Evolutionary conservation across 2,888 invertebrate genomes (phyloP), one percentile per base, ranked within the genome.

Genomic region (Polyommatus icarus): DNA sequence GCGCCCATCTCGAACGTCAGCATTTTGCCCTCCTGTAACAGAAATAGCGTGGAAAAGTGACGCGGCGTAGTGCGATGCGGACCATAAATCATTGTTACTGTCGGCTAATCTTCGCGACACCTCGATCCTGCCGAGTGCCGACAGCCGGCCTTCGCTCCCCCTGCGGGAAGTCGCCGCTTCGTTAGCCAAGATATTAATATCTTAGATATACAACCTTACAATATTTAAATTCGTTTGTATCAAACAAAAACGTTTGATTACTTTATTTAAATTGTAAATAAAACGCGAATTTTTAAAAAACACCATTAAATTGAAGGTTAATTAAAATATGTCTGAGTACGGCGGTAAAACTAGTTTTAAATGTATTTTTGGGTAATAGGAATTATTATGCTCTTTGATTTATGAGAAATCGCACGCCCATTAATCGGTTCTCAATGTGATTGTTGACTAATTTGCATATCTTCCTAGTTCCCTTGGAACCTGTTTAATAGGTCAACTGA

Each of bases 1-100:
- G 90, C 90, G 85, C 95, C 95, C 87, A 95, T 92, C 86, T 94
- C 91, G 83, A 89, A 95, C 83, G 95, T 94, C 82, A 94, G 88
- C 88, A 90, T 89, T 83, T 95, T 95, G 76, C 95, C 95, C 83
- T 91, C 90, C 95, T 95, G 88, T 77, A 90, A 92, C 80, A 40
- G 76, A 78, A 79, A 50, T 77, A 79, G 24, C 29, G 36, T 24
- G 8, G 78, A 75, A 78, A 78, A 80, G 81, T 82, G 80, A 79
- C 54, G 71, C 61, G 46, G 77, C 75, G 32, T 61, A 57, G 71
- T 79, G 76, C 61, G 76, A 50, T 76, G 77, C 67, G 8, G 29
- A 67, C 67, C 84, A 91, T 93, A 91, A 88, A 92, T 93, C 92
- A 92, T 92, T 91, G 91, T 93, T 92, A 93, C 85, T 82, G 86